A percentile compares a stretch with the other conserved stretches of the same genome.
Conservation (phyloP, 2,113 vertebrate species). For the Apus apus region DNA sequence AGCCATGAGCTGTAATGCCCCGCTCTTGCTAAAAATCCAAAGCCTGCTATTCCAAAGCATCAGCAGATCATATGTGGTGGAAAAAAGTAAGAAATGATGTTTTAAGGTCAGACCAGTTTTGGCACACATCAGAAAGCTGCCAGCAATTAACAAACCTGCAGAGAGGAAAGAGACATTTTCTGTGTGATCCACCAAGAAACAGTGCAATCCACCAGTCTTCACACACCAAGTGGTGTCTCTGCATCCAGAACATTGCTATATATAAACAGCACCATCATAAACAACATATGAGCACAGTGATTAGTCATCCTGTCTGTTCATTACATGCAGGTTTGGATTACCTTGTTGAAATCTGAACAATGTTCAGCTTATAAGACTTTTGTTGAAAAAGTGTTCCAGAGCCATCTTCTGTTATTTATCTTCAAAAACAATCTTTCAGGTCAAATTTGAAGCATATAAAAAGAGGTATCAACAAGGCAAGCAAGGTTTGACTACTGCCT, state of each 20-base stretch:
- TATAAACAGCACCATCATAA: conserved; percentile 40
- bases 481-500: neutral
- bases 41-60: neutral
- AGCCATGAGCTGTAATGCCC: neutral
- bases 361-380: neutral
- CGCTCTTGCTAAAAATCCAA: neutral
- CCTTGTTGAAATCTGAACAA: neutral
- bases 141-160: neutral
- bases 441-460: neutral
- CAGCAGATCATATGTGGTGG: neutral
- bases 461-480: neutral
- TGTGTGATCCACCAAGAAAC: neutral
- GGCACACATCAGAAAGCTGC: neutral
- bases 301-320: conserved; percentile 38
- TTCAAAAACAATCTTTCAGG: neutral
- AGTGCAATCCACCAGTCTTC: neutral
- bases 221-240: neutral
- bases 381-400: neutral
- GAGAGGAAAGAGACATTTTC: neutral
- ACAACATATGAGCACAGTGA: conserved; percentile 22
- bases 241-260: neutral
- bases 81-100: neutral
- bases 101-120: neutral
- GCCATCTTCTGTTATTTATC: neutral
- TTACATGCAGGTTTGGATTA: neutral